A percentile compares a stretch with the other conserved stretches of the same genome.
Evolutionary conservation across 1,140 invertebrate genomes (phyloP).

Genomic region (Bombus breviceps): DNA sequence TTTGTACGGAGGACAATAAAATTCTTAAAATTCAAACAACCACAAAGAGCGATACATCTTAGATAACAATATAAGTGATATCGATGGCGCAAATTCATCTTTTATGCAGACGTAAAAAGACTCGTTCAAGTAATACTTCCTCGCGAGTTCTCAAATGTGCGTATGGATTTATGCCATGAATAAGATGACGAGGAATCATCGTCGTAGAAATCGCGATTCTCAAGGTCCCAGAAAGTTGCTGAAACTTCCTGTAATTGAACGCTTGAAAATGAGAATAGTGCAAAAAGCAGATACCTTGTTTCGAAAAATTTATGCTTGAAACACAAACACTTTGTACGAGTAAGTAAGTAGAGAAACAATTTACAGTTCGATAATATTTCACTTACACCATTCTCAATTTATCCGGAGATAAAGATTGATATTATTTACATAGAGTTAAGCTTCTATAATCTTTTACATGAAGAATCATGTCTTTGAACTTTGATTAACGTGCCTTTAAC

Average conservation of each 20-base stretch:
- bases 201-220: not conserved
- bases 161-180: not conserved
- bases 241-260: not conserved
- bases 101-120: not conserved
- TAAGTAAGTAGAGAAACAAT: not conserved
- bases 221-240: not conserved
- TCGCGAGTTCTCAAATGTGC: not conserved
- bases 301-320: not conserved
- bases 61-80: not conserved
- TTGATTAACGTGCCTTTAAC: not conserved
- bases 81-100: not conserved
- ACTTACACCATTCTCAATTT: not conserved
- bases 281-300: not conserved
- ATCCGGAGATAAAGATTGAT: not conserved
- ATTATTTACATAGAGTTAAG: not conserved
- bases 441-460: not conserved
- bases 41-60: slow-evolving; percentile 6
- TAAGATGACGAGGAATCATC: not conserved
- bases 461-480: not conserved
- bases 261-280: not conserved
- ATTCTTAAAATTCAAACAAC: slow-evolving; percentile 23
- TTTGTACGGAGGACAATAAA: slow-evolving; percentile 4
- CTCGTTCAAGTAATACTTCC: not conserved
- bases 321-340: not conserved
- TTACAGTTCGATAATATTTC: not conserved